Evolutionary conservation across 2,797 vertebrate genomes (phyloP).

Genomic region (Enteromius unitaeniatus): DNA sequence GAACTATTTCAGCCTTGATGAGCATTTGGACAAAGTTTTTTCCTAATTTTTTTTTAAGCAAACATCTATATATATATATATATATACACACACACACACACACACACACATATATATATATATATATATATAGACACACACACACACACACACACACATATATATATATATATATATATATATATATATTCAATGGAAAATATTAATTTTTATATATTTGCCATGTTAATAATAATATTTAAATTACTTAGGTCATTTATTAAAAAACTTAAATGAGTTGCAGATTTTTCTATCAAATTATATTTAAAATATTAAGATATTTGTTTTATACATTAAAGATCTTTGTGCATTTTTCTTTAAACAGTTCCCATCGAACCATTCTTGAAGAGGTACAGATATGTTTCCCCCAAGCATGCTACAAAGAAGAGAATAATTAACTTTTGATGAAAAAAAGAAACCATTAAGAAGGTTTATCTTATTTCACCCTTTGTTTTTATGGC

Average conservation of each 20-base stretch:
- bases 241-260: background rate
- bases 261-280: background rate
- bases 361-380: background rate
- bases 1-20: background rate
- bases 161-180: too few species aligned
- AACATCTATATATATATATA: too few species aligned
- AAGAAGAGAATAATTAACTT: background rate
- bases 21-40: too few species aligned
- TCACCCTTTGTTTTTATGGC: conserved; percentile 4
- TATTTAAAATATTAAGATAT: background rate
- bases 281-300: background rate
- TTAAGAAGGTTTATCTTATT: conserved; percentile 26
- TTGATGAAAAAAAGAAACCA: background rate
- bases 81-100: too few species aligned
- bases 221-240: background rate
- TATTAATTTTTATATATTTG: too few species aligned
- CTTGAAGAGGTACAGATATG: background rate
- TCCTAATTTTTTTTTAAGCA: too few species aligned
- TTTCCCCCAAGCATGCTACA: background rate
- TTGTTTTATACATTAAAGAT: background rate
- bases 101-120: too few species aligned
- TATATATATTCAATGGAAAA: too few species aligned
- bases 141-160: too few species aligned
- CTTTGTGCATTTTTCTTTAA: background rate
- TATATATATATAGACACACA: too few species aligned